phyloP scores from a whole-genome alignment of 1,140 invertebrate genomes.

The Limonius californicus region DNA sequence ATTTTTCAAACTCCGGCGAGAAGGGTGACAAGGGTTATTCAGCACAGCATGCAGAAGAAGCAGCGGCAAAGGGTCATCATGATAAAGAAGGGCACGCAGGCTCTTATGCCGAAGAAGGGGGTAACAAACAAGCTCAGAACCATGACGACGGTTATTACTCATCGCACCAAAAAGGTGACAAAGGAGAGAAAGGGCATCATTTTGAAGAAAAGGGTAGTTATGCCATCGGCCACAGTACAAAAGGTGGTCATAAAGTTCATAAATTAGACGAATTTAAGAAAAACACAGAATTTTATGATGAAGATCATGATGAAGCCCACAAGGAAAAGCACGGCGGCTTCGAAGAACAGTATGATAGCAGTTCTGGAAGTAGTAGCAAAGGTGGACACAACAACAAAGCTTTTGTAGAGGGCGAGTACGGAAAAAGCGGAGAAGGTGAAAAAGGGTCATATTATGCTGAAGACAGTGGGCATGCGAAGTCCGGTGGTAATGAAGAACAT shows the following conservation, averaged over 20 bases:
- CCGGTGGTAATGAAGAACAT: constrained; percentile 58
- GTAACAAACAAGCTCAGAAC: constrained; percentile 59
- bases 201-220: constrained; percentile 57
- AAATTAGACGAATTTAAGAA: constrained; percentile 66
- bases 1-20: constrained; percentile 21
- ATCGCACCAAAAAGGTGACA: constrained; percentile 56
- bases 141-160: constrained; percentile 61
- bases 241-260: constrained; percentile 61
- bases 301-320: constrained; percentile 55
- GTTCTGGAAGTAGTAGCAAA: constrained; percentile 52
- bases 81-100: constrained; percentile 58
- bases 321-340: constrained; percentile 55
- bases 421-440: constrained; percentile 53
- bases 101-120: constrained; percentile 56
- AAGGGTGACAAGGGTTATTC: constrained; percentile 41
- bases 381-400: constrained; percentile 54
- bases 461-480: constrained; percentile 59
- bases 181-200: constrained; percentile 56
- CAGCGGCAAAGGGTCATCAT: constrained; percentile 61
- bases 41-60: constrained; percentile 54
- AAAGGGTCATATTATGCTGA: constrained; percentile 55
- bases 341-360: constrained; percentile 50
- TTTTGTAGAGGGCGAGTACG: constrained; percentile 53
- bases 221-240: constrained; percentile 57
- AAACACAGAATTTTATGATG: constrained; percentile 60